Percentiles rank a stretch among this genome's conserved stretches.
These are phyloP conservation scores for Oligia latruncula DNA, from an alignment of 2,888 invertebrate genomes.

Conservation along the genomic window DNA sequence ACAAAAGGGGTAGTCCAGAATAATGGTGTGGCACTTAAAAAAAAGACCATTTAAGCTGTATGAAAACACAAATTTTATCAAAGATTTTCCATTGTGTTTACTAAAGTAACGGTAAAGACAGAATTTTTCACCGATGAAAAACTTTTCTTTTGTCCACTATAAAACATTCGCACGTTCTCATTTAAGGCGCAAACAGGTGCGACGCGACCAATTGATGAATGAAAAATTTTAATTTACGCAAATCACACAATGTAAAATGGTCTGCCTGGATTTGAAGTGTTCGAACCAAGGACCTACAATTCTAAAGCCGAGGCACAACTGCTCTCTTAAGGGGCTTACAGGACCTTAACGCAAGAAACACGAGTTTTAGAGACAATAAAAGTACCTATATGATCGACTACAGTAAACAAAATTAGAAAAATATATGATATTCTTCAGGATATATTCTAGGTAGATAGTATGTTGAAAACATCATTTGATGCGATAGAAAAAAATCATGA, in stretches of 20 bases:
- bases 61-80: neutral
- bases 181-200: neutral
- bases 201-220: neutral
- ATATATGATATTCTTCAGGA: no score
- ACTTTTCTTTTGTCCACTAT: slow-evolving; percentile 3
- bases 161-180: neutral
- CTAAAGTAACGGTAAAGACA: neutral
- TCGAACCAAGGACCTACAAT: neutral
- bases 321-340: no score
- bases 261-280: neutral
- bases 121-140: neutral
- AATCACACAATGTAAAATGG: neutral
- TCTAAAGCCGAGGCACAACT: no score
- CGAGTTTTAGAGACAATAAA: no score
- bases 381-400: no score
- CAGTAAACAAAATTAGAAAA: no score
- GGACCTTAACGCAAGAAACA: no score
- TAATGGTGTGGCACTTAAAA: neutral
- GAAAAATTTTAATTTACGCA: neutral
- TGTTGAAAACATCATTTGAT: no score
- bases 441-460: no score
- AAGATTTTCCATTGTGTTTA: slow-evolving; percentile 10
- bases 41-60: neutral
- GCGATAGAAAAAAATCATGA: no score
- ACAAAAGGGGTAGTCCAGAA: neutral